Evolutionary conservation across 2,797 vertebrate species (phyloP).

Genomic region (Mormyrops attenuatus): DNA sequence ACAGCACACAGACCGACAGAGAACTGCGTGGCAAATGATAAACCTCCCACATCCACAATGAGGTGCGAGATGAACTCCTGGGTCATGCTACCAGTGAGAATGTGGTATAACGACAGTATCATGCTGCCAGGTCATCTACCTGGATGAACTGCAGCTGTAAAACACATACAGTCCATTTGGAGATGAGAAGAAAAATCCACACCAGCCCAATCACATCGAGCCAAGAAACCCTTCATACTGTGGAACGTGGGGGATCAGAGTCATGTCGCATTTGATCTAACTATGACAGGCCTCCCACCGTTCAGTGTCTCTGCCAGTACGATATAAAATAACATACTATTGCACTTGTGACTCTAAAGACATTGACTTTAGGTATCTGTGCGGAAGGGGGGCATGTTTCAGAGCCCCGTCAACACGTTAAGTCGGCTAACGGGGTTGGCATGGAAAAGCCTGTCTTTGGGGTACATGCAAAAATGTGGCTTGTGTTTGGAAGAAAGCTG

Average conservation of each 20-base stretch:
- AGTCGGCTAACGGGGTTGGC: constrained; percentile 30
- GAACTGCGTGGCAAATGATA: background rate
- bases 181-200: constrained; percentile 24
- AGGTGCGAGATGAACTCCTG: background rate
- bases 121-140: background rate
- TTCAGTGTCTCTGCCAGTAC: constrained; percentile 20
- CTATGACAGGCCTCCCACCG: background rate
- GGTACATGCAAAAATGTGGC: constrained; percentile 17
- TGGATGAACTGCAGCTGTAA: constrained; percentile 31
- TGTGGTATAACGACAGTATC: background rate
- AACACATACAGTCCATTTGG: constrained; percentile 44
- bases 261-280: constrained; percentile 57
- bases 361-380: background rate
- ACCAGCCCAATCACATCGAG: constrained; percentile 19
- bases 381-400: constrained; percentile 33
- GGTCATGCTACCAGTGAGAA: background rate
- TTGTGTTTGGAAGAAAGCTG: background rate
- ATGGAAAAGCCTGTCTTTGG: constrained; percentile 38
- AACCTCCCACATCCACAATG: background rate
- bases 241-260: constrained; percentile 46
- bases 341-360: constrained; percentile 24
- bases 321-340: background rate
- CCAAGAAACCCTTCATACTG: constrained; percentile 49
- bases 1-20: background rate
- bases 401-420: constrained; percentile 41